phyloP scores from a whole-genome alignment of 1,140 invertebrate species.

The Zaprionus lachaisei region DNA sequence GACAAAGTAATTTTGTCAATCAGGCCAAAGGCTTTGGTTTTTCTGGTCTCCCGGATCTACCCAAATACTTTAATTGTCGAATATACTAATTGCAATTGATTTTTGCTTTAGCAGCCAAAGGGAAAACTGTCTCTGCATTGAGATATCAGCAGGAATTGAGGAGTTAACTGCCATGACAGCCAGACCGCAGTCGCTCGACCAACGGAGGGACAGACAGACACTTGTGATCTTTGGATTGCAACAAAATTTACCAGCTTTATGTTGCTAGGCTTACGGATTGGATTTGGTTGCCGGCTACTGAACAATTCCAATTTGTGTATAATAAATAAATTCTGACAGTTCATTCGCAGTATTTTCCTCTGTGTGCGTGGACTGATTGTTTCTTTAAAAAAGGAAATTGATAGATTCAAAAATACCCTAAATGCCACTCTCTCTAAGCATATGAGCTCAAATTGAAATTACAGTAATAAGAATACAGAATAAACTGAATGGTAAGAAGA shows the following conservation, averaged over 20 bases:
- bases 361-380: not conserved
- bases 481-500: too few species aligned
- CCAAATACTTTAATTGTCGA: slow-evolving; percentile 46
- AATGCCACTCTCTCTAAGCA: not conserved
- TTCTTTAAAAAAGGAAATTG: not conserved
- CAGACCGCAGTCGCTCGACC: slow-evolving; percentile 17
- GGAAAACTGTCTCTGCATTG: slow-evolving; percentile 4
- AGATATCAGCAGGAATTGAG: slow-evolving; percentile 18
- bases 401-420: not conserved
- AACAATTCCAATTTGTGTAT: not conserved
- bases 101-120: slow-evolving; percentile 21
- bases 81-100: slow-evolving; percentile 53
- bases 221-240: slow-evolving; percentile 24
- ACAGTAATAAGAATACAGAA: too few species aligned
- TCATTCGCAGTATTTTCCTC: not conserved
- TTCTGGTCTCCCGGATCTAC: slow-evolving; percentile 12
- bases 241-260: slow-evolving; percentile 14
- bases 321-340: not conserved
- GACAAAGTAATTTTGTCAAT: slow-evolving; percentile 21
- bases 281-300: not conserved
- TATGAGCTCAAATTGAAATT: too few species aligned
- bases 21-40: slow-evolving; percentile 26
- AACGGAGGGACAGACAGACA: slow-evolving; percentile 3
- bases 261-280: slow-evolving; percentile 41
- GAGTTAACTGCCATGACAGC: slow-evolving; percentile 44